These are phyloP conservation scores for Prunella himalayana DNA, from an alignment of 2,113 vertebrate genomes.

Conservation along the genomic window DNA sequence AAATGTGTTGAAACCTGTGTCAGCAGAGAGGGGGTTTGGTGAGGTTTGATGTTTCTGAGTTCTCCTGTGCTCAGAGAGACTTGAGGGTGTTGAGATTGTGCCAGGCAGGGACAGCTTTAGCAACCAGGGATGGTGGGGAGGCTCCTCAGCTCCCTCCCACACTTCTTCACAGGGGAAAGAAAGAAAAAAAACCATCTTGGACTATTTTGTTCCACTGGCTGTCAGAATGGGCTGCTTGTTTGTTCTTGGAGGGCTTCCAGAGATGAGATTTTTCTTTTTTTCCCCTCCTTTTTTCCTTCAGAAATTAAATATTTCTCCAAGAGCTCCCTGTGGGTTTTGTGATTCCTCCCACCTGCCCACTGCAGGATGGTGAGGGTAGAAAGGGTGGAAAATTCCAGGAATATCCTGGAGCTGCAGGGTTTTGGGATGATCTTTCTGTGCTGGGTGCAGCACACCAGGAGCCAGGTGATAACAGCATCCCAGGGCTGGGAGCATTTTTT, in stretches of 20 bases:
- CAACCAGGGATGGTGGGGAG: not conserved
- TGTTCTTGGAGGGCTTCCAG: conserved; percentile 12
- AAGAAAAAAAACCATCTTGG: not conserved
- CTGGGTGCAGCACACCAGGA: not conserved
- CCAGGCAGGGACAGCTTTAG: not conserved
- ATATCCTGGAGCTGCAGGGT: not conserved
- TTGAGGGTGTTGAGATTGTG: not conserved
- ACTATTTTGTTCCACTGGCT: not conserved
- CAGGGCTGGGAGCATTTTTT: not conserved
- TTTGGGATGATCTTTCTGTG: not conserved
- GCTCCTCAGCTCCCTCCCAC: not conserved
- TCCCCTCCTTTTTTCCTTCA: not conserved
- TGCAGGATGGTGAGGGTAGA: not conserved
- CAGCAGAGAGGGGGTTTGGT: not conserved
- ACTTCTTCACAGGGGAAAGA: not conserved
- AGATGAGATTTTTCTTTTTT: not conserved
- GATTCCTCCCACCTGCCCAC: not conserved
- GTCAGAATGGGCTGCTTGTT: conserved; percentile 11
- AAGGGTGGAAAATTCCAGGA: not conserved
- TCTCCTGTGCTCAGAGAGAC: not conserved
- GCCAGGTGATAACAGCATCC: not conserved
- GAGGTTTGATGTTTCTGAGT: not conserved
- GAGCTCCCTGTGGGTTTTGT: not conserved
- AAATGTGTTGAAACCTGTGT: not conserved
- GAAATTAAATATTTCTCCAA: not conserved